Conservation (phyloP, 1,140 invertebrate genomes). For the Drosophila kohkoa region DNA sequence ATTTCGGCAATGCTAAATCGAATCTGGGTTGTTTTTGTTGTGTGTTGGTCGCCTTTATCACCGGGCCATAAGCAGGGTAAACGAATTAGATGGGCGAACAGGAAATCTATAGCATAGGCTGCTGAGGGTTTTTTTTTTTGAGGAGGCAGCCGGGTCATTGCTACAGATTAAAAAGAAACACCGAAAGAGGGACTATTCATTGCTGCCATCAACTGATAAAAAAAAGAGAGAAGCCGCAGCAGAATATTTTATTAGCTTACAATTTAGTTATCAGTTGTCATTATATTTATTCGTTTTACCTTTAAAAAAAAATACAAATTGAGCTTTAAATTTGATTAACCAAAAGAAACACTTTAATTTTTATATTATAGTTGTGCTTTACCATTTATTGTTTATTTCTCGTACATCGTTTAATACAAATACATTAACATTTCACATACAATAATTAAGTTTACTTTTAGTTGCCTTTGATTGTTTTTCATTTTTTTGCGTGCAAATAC, state of each 20-base stretch:
- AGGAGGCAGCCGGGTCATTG: not conserved
- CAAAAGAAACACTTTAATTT: not conserved
- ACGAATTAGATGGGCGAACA: constrained; percentile 44
- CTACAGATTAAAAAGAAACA: not conserved
- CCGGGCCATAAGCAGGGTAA: constrained; percentile 37
- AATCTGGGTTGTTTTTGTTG: constrained; percentile 49
- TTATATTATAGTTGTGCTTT: constrained; percentile 19
- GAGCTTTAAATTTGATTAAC: not conserved
- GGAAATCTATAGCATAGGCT: constrained; percentile 47
- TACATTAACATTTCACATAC: constrained; percentile 79
- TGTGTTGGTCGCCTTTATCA: constrained; percentile 38
- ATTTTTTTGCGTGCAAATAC: constrained; percentile 63
- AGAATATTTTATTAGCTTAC: constrained; percentile 21
- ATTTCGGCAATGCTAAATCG: constrained; percentile 61
- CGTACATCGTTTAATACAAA: constrained; percentile 79
- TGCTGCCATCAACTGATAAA: constrained; percentile 13
- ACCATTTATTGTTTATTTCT: constrained; percentile 54
- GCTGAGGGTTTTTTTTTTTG: not conserved
- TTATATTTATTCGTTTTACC: not conserved
- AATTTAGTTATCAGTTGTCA: constrained; percentile 1
- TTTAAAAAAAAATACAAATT: not conserved
- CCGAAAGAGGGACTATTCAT: constrained; percentile 3
- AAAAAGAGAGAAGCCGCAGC: not conserved
- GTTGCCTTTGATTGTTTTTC: constrained; percentile 76
- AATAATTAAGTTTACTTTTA: constrained; percentile 77